phyloP scores from a whole-genome alignment of 2,113 vertebrate genomes.

The Herpetotheres cachinnans region DNA sequence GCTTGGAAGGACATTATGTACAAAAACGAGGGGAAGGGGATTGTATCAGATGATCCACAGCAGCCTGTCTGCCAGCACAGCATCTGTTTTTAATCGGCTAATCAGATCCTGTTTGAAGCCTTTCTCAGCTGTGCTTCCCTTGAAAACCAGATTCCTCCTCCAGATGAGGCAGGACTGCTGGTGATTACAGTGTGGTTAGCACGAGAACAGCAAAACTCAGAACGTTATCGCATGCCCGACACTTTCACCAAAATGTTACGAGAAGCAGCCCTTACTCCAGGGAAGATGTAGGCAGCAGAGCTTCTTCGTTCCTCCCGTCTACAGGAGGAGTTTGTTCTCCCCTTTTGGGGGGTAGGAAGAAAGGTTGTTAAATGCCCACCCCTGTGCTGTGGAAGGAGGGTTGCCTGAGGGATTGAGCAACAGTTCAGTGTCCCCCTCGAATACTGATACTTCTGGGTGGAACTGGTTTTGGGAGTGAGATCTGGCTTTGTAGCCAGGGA shows the following conservation, averaged over 20 bases:
- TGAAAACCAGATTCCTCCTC: slow-evolving; percentile 2
- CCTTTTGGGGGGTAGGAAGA: neutral
- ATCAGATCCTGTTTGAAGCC: slow-evolving; percentile 40
- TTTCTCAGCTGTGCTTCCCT: slow-evolving; percentile 53
- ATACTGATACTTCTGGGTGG: neutral
- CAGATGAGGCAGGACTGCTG: neutral
- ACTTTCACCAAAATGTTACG: neutral
- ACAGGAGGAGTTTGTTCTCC: neutral
- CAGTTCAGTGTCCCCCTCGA: neutral
- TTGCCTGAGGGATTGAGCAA: neutral
- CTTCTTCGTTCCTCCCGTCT: neutral
- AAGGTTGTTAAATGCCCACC: neutral
- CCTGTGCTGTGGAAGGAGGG: neutral
- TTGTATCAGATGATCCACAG: slow-evolving; percentile 30
- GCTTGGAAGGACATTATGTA: slow-evolving; percentile 66
- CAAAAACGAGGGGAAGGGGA: slow-evolving; percentile 33
- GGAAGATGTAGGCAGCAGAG: neutral
- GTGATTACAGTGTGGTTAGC: neutral
- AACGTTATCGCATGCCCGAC: rapidly evolving
- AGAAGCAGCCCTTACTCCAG: neutral
- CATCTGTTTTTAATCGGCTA: slow-evolving; percentile 45
- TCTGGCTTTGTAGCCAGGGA: neutral
- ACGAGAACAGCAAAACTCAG: neutral
- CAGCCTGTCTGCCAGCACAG: slow-evolving; percentile 34
- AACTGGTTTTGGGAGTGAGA: neutral